Conservation (phyloP, 2,888 invertebrate genomes). For the Campoplex capitator region DNA sequence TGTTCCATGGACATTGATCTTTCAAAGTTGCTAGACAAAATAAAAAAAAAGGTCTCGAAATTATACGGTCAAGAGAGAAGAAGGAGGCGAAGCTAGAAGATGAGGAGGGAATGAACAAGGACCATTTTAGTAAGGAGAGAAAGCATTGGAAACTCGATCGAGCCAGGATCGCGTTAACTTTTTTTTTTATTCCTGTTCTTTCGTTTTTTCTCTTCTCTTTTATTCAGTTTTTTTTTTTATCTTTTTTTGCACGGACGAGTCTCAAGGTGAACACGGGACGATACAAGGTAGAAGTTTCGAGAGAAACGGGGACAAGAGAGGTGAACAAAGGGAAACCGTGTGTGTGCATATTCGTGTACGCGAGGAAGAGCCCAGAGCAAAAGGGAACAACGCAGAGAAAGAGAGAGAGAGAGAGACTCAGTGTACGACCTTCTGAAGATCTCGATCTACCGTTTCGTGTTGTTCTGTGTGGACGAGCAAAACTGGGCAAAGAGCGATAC, state of each 20-base stretch:
- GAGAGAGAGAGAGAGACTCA: slow-evolving; percentile 65
- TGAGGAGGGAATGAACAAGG: neutral
- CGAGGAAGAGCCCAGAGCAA: slow-evolving; percentile 10
- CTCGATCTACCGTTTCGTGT: slow-evolving; percentile 67
- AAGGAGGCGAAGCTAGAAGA: slow-evolving; percentile 12
- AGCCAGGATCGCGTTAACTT: slow-evolving; percentile 37
- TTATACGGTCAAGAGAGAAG: neutral
- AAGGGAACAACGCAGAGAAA: slow-evolving; percentile 66
- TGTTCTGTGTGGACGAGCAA: slow-evolving; percentile 54
- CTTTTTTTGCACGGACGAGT: slow-evolving; percentile 38
- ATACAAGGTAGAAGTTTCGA: slow-evolving; percentile 36
- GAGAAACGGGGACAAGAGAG: slow-evolving; percentile 45
- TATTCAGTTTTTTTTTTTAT: neutral
- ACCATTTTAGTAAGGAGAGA: slow-evolving; percentile 36
- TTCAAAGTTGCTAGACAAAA: neutral
- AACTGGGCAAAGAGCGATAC: slow-evolving; percentile 13
- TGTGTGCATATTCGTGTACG: slow-evolving; percentile 8
- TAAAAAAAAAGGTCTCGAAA: slow-evolving; percentile 2
- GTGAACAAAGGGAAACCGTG: slow-evolving; percentile 69
- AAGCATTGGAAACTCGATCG: slow-evolving; percentile 54
- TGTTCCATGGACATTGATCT: neutral
- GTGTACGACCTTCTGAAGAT: slow-evolving; percentile 71
- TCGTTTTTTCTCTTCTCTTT: slow-evolving; percentile 15
- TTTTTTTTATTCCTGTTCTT: neutral
- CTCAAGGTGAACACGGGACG: slow-evolving; percentile 48